Percentiles rank a stretch among this genome's conserved stretches.
Conservation (phyloP, 2,113 vertebrate species). For the Electrona antarctica region DNA sequence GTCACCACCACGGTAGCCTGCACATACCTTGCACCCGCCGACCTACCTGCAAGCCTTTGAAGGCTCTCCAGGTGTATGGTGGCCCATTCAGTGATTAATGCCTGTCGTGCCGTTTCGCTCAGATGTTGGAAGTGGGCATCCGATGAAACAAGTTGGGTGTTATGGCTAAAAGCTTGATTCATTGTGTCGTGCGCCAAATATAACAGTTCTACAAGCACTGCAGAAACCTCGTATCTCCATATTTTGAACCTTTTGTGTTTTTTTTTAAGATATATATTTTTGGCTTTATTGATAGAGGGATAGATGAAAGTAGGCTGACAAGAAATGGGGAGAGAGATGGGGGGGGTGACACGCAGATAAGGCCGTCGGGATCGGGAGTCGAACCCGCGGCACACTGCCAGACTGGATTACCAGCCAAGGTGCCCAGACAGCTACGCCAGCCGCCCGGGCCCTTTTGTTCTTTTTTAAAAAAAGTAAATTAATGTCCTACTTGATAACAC, state of each 20-base stretch:
- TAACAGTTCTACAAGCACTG: no score
- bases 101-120: constrained; percentile 23
- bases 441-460: background rate
- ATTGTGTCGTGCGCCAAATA: no score
- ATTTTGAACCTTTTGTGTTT: no score
- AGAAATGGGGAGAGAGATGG: no score
- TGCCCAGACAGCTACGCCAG: background rate
- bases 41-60: constrained; percentile 61
- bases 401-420: background rate
- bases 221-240: background rate
- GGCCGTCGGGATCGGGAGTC: no score
- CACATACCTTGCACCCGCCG: constrained; percentile 40
- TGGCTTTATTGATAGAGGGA: no score
- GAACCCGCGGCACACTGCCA: no score
- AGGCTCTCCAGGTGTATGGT: constrained; percentile 64
- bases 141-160: background rate
- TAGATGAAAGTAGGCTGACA: no score
- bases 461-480: no score
- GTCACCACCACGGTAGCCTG: constrained; percentile 41
- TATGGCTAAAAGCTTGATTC: no score
- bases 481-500: background rate
- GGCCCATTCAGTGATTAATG: constrained; percentile 64
- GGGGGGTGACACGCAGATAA: no score
- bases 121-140: background rate
- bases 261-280: no score